These are phyloP conservation scores for Lamellibrachia satsuma DNA, from an alignment of 2,888 invertebrate species.

Conservation along the genomic window DNA sequence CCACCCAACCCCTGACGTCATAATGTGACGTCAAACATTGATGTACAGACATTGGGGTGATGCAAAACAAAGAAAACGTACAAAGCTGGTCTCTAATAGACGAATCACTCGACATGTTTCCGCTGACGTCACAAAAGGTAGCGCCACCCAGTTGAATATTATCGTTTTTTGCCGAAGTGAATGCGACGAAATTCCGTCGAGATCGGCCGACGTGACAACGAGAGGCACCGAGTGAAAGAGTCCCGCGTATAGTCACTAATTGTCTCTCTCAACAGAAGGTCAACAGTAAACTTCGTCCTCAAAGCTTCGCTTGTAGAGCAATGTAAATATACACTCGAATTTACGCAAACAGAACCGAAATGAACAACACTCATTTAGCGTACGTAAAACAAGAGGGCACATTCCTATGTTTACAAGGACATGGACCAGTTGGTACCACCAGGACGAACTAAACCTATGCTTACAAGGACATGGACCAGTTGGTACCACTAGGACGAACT, in stretches of 20 bases:
- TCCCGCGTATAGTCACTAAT: not conserved
- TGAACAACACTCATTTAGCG: not conserved
- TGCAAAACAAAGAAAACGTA: not conserved
- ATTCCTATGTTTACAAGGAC: not conserved
- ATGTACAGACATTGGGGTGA: not conserved
- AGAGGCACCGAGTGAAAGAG: not conserved
- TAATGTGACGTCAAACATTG: not conserved
- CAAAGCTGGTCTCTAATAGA: not conserved
- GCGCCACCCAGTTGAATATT: not conserved
- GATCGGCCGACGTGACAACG: not conserved
- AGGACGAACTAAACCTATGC: too few species aligned
- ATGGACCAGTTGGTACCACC: too few species aligned
- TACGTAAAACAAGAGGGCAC: not conserved
- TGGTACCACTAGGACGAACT: too few species aligned
- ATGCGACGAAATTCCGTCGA: not conserved
- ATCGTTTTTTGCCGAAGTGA: not conserved
- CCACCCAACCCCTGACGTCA: not conserved
- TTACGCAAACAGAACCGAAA: not conserved
- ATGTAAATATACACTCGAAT: constrained; percentile 4
- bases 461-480: too few species aligned
- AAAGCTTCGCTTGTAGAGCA: not conserved
- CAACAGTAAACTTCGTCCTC: not conserved
- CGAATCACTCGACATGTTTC: not conserved
- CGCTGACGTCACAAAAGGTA: not conserved
- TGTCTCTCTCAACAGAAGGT: not conserved